Base-by-base conservation (phyloP, 1,140 invertebrate species). In the Drosophila hydei region DNA sequence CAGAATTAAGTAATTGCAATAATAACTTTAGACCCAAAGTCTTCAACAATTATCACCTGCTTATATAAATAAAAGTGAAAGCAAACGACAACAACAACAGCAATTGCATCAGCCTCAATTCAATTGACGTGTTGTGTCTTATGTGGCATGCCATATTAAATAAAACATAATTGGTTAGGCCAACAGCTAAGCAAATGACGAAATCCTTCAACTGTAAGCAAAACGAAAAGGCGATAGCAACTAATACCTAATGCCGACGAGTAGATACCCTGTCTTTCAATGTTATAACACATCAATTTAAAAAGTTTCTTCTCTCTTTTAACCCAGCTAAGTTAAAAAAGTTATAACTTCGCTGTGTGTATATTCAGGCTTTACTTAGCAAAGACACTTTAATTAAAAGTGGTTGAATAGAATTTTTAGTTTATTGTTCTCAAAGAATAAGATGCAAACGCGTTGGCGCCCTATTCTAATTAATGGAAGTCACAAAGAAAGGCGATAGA, bases 101-200 rank as follows among this genome's bases (percentile, higher is more conserved):
- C 36, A 56, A 65, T 71, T 71, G 68, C 68, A 71, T 64, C 61
- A 65, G 68, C 56, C 9, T 27, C 70, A 40, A 50, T 38, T 52
- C 63, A 47, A 40, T 45, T 52, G 47, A 45, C 36, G 12, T 43
- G 50, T 67, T 40, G n/a, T 60, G 63, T 43, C 42, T 45, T 55
- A 19, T 48, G 55, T 60, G 55, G 38, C 60, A 74, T 63, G 42
- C 61, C 64, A 75, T 75, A 69, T 67, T 72, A 67, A 84, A 75
- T 54, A 69, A 61, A 47, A 65, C 19, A 58, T 19, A 58, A 64
- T 50, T 70, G 45, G 59, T 55, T 63, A 54, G 45, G 9, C 63
- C 55, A 51, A 60, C 45, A 60, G 19, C 23, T 52, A 45, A 59
- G 69, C 45, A 51, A 70, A 85, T 85, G 80, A 79, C 68, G 80